Evolutionary conservation across 2,888 invertebrate genomes (phyloP).

Genomic region (Tinea trinotella): DNA sequence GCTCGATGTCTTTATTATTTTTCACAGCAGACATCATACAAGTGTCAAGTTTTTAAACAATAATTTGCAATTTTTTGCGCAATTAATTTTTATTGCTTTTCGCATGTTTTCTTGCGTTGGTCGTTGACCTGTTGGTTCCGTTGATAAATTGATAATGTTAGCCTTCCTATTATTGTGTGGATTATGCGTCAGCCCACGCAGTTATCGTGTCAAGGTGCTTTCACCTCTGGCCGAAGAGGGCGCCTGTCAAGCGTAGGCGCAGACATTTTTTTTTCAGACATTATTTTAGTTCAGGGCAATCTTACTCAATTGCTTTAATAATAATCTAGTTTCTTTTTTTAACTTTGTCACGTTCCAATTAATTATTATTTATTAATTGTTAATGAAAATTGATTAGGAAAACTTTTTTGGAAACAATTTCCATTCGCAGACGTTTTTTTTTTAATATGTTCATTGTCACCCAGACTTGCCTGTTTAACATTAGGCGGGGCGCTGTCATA

Average conservation of each 20-base stretch:
- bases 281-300: too few relatives aligned
- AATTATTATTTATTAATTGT: too few relatives aligned
- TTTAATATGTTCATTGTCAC: too few relatives aligned
- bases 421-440: too few relatives aligned
- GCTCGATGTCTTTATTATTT: neutral
- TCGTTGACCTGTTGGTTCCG: neutral
- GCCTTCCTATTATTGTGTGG: slow-evolving; percentile 7
- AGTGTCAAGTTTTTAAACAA: neutral
- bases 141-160: slow-evolving; percentile 11
- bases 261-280: too few relatives aligned
- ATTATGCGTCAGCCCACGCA: slow-evolving; percentile 13
- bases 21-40: neutral
- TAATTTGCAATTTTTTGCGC: neutral
- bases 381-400: too few relatives aligned
- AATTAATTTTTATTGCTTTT: neutral
- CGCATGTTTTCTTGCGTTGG: neutral
- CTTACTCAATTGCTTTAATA: too few relatives aligned
- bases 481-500: too few relatives aligned
- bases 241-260: slow-evolving; percentile 8
- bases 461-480: too few relatives aligned
- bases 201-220: slow-evolving; percentile 11
- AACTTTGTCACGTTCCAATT: too few relatives aligned
- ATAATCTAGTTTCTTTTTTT: too few relatives aligned
- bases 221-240: slow-evolving; percentile 14
- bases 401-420: too few relatives aligned